A percentile compares a stretch with the other conserved stretches of the same genome.
phyloP scores from a whole-genome alignment of 2,888 invertebrate genomes.

The Cosmia trapezina region DNA sequence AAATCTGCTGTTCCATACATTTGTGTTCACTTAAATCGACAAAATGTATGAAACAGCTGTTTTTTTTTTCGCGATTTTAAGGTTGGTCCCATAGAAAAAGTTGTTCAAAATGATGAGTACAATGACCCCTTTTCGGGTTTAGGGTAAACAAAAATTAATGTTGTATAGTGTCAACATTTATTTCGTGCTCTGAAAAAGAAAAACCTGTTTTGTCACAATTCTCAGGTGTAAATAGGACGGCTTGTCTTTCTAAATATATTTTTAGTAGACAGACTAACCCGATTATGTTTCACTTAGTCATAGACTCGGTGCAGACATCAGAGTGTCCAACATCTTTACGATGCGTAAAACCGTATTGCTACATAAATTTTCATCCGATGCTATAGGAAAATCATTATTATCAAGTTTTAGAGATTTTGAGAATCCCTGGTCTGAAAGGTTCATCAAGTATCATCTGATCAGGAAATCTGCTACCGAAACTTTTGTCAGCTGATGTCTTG shows the following conservation, averaged over 20 bases:
- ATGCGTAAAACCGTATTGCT: conserved; percentile 9
- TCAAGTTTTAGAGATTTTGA: background rate
- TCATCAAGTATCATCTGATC: background rate
- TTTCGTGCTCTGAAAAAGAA: conserved; percentile 1
- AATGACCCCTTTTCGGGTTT: no score
- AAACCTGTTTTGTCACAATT: background rate
- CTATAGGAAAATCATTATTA: background rate
- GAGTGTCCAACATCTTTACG: conserved; percentile 13
- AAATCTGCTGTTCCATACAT: no score
- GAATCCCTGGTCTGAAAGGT: background rate
- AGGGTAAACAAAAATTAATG: no score
- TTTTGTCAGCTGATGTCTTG: background rate
- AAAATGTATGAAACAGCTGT: no score
- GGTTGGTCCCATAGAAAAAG: no score
- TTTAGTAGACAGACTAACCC: conserved; percentile 30
- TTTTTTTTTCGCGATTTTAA: no score
- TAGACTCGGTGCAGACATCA: conserved; percentile 15
- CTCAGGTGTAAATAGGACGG: conserved; percentile 33
- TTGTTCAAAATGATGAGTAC: no score
- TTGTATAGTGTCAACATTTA: background rate
- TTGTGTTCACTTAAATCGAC: no score
- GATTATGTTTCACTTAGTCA: conserved; percentile 40
- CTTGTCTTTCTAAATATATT: conserved; percentile 32
- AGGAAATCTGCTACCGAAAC: background rate
- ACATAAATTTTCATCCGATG: conserved; percentile 8